Conservation (phyloP, 2,113 vertebrate species). For the Corythornis vintsioides region DNA sequence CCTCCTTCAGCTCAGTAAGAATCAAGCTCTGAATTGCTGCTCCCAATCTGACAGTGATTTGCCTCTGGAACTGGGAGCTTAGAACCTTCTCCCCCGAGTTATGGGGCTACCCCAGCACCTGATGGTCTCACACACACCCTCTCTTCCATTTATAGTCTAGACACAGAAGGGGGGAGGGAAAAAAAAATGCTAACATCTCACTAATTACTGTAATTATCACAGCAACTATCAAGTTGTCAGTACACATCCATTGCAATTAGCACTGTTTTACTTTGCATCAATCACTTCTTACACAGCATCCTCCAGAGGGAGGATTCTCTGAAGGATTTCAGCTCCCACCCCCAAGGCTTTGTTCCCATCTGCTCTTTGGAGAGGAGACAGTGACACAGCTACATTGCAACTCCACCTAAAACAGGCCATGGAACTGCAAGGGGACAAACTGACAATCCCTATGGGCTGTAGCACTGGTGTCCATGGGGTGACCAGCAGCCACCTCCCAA, state of each 20-base stretch:
- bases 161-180: background rate
- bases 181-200: slow-evolving; percentile 16
- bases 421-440: background rate
- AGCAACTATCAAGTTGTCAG: slow-evolving; percentile 70
- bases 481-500: background rate
- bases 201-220: slow-evolving; percentile 67
- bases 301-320: slow-evolving; percentile 11
- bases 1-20: background rate
- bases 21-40: background rate
- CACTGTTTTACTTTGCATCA: slow-evolving; percentile 65
- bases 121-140: background rate
- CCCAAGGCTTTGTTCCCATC: slow-evolving; percentile 14
- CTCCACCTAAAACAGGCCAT: background rate
- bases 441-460: background rate
- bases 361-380: background rate
- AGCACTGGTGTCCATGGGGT: background rate
- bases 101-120: background rate
- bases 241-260: slow-evolving; percentile 67
- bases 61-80: background rate
- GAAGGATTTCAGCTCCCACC: slow-evolving; percentile 7
- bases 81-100: background rate
- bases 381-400: background rate
- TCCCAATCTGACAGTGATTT: background rate
- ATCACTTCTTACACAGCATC: slow-evolving; percentile 44
- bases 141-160: slow-evolving; percentile 53